Percentiles rank a stretch among this genome's conserved stretches.
These are phyloP conservation scores for Cyanoramphus novaezelandiae DNA, from an alignment of 2,113 vertebrate genomes.

Conservation along the genomic window DNA sequence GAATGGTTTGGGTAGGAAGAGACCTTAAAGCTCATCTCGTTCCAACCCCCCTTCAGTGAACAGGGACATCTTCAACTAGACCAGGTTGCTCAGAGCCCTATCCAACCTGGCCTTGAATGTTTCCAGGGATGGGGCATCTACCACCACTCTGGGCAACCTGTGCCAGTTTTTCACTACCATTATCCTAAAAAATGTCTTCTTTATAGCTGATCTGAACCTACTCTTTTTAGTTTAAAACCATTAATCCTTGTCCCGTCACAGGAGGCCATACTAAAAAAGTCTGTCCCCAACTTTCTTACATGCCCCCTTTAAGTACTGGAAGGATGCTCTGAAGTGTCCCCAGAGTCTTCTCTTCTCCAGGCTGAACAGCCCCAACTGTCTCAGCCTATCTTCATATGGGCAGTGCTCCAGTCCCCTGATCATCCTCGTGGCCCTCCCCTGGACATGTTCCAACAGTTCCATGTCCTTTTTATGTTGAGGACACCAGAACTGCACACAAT, in stretches of 20 bases:
- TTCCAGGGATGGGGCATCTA: background rate
- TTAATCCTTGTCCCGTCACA: background rate
- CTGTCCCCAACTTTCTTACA: background rate
- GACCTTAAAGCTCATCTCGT: background rate
- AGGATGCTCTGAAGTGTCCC: background rate
- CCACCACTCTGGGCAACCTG: background rate
- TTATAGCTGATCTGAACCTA: background rate
- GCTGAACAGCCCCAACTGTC: background rate
- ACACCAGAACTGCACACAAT: background rate
- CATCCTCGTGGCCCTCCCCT: background rate
- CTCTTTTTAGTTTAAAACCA: background rate
- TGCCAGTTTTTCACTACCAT: background rate
- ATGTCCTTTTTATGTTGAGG: no score
- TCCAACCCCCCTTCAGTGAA: background rate
- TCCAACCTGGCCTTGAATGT: background rate
- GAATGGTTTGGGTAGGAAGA: background rate
- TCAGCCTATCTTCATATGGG: background rate
- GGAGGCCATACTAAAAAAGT: background rate
- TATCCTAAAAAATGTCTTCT: background rate
- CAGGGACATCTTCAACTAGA: background rate
- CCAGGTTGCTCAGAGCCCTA: background rate
- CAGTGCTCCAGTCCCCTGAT: background rate
- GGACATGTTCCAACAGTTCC: rapidly evolving
- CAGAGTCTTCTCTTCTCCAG: background rate
- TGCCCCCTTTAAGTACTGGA: background rate